Evolutionary conservation across 2,113 vertebrate genomes (phyloP).

Genomic region (Dinomys branickii): DNA sequence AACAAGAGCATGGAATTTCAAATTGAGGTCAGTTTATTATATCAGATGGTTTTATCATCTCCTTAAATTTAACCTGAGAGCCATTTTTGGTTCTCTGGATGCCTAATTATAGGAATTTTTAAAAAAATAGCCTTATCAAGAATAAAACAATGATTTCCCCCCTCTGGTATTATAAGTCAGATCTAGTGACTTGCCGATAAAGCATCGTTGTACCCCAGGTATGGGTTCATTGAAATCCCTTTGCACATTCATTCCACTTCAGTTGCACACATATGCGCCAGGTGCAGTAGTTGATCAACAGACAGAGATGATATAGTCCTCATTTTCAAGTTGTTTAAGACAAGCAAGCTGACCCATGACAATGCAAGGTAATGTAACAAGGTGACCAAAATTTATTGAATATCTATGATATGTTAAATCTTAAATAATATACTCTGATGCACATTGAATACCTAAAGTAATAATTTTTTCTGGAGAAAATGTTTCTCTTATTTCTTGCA

Average conservation of each 20-base stretch:
- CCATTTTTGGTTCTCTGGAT: slow-evolving; percentile 31
- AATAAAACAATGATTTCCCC: background rate
- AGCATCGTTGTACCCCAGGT: background rate
- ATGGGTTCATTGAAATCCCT: background rate
- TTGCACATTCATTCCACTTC: background rate
- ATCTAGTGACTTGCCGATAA: background rate
- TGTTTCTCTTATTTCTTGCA: slow-evolving; percentile 49
- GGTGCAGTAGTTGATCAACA: background rate
- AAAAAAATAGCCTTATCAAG: background rate
- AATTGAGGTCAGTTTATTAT: background rate
- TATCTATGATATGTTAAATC: slow-evolving; percentile 1
- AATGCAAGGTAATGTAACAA: background rate
- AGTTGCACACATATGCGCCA: background rate
- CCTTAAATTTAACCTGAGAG: background rate
- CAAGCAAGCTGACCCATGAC: background rate
- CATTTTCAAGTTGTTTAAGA: background rate
- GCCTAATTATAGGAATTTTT: background rate
- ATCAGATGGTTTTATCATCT: slow-evolving; percentile 31
- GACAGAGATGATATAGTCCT: background rate
- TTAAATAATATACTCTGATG: background rate
- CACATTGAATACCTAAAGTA: background rate
- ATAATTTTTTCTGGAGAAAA: background rate
- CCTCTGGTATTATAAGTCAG: background rate
- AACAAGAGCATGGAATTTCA: slow-evolving; percentile 26
- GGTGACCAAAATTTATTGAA: slow-evolving; percentile 5